phyloP scores from a whole-genome alignment of 2,797 vertebrate species.

The Epinephelus malabaricus region DNA sequence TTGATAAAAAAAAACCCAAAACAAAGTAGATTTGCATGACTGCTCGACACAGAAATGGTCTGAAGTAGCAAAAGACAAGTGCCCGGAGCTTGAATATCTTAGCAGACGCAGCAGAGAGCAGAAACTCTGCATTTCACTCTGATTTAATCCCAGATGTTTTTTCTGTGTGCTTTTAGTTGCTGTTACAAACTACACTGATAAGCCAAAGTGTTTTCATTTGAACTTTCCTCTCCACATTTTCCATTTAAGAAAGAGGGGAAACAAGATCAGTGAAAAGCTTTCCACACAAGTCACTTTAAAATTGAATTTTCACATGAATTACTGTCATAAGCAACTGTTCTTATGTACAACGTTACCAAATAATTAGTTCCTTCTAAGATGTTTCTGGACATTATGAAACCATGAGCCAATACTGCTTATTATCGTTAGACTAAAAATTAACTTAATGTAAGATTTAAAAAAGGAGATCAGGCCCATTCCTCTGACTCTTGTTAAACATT shows the following conservation, averaged over 20 bases:
- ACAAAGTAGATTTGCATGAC: constrained; percentile 14
- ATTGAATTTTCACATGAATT: constrained; percentile 6
- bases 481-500: constrained; percentile 22
- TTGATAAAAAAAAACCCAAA: not conserved
- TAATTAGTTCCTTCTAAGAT: constrained; percentile 14
- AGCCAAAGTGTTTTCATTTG: constrained; percentile 29
- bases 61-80: constrained; percentile 48
- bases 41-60: constrained; percentile 41
- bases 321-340: constrained; percentile 1
- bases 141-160: constrained; percentile 43
- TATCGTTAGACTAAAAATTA: constrained; percentile 48
- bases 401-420: constrained; percentile 27
- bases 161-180: constrained; percentile 7
- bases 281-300: constrained; percentile 16
- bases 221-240: constrained; percentile 33
- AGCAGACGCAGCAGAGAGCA: constrained; percentile 39
- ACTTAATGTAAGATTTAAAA: constrained; percentile 27
- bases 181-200: constrained; percentile 40
- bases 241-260: constrained; percentile 3
- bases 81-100: constrained; percentile 52
- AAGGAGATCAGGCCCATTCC: constrained; percentile 13
- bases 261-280: constrained; percentile 19
- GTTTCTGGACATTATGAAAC: constrained; percentile 31
- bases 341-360: constrained; percentile 4
- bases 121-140: constrained; percentile 31